Conservation (phyloP, 2,888 invertebrate genomes). For the Syrista parreyssii region DNA sequence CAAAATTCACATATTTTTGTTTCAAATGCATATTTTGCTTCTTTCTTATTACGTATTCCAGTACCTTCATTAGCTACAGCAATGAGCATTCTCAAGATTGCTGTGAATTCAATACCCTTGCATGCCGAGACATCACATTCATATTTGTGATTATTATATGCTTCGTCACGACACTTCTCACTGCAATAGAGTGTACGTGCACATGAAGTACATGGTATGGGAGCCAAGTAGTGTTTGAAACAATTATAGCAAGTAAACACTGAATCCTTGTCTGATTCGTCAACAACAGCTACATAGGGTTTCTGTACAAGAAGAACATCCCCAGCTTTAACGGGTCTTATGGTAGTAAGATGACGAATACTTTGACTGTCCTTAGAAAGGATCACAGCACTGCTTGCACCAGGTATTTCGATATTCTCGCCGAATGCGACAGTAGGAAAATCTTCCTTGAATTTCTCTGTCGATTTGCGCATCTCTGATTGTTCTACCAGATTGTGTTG, state of each 20-base stretch:
- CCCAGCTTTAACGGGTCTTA: conserved; percentile 13
- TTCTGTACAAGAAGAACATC: conserved; percentile 17
- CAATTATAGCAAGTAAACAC: conserved; percentile 15
- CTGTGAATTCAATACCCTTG: no score
- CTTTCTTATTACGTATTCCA: no score
- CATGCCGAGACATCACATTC: conserved; percentile 13
- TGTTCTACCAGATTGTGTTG: no score
- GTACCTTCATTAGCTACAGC: no score
- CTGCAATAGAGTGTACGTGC: conserved; percentile 13
- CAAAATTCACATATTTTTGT: no score
- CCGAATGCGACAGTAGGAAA: not conserved
- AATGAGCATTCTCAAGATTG: no score
- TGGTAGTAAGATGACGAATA: conserved; percentile 14
- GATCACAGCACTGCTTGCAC: not conserved
- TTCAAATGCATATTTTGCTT: no score
- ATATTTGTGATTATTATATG: conserved; percentile 14
- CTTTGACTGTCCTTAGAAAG: not conserved
- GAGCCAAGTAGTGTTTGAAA: conserved; percentile 8
- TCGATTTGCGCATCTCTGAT: not conserved
- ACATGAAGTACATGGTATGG: conserved; percentile 17
- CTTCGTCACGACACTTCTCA: conserved; percentile 7
- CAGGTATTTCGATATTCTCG: conserved; percentile 14
- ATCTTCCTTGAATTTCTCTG: not conserved
- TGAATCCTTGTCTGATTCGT: not conserved
- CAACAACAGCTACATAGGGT: conserved; percentile 2